These are phyloP conservation scores for Squalus acanthias DNA, from an alignment of 2,797 vertebrate genomes.

Conservation along the genomic window DNA sequence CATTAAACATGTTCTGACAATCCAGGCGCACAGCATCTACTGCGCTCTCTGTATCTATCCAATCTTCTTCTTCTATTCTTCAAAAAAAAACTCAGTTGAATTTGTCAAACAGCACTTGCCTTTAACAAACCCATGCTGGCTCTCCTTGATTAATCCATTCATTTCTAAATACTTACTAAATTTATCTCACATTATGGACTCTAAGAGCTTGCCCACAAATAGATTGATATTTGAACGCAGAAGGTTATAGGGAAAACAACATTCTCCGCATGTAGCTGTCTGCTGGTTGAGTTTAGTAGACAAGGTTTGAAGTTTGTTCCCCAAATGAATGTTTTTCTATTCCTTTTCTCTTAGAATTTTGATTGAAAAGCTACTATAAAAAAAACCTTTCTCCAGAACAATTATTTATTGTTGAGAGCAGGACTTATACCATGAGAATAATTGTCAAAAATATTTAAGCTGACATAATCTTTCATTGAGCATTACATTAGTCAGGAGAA, in stretches of 20 bases:
- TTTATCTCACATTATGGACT: neutral
- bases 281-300: neutral
- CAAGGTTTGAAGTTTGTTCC: neutral
- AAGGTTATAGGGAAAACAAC: neutral
- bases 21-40: no score
- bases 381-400: neutral
- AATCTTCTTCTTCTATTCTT: neutral
- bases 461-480: neutral
- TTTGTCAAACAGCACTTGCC: neutral
- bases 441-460: neutral
- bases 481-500: neutral
- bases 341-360: neutral
- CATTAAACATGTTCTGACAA: no score
- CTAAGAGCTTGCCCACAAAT: neutral
- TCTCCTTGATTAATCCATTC: neutral
- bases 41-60: neutral
- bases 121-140: neutral
- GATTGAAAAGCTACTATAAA: neutral
- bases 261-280: neutral
- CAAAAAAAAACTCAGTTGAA: neutral
- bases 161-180: neutral
- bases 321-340: neutral
- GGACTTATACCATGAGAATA: neutral
- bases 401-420: neutral
- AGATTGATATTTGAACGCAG: neutral